Base-by-base conservation (phyloP, 2,888 invertebrate species). In the Meteorus colon region DNA sequence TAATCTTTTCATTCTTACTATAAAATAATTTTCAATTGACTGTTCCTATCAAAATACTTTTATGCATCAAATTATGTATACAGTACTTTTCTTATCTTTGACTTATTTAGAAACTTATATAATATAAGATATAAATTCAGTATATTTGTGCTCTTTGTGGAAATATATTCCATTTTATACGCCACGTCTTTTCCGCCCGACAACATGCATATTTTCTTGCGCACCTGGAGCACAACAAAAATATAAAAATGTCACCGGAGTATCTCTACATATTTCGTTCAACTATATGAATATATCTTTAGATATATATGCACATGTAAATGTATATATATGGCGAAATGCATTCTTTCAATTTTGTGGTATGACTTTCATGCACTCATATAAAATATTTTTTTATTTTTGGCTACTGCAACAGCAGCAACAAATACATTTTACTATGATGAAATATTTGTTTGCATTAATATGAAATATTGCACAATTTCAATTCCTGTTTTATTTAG, bases 161-260 rank as follows among this genome's bases (percentile, higher is more conserved):
- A 48, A 16, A 29, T 60, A 60, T 60, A 29, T 34, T 63, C 5
- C n/a, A 34, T 62, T 29, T 63, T 73, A 66, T 37, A 27, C 4
- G 55, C 66, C 55, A 19, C 27, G 27, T 65, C 29, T 65, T 73
- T 31, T 65, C 16, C 19, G 65, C 41, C 37, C 19, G n/a, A 16
- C 63, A 10, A 37, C 60, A 55, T 66, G 59, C 62, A 60, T 60
- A 73, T 73, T 60, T 60, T 73, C 59, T 60, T 41, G 65, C 37
- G 66, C 73, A 73, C 73, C 73, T 73, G 67, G 60, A 29, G 31
- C 60, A 73, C 65, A 66, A 62, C 62, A 73, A 34, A 34, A 14
- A n/a, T 66, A 73, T 73, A 73, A 73, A 73, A 73, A 67, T 60
- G 59, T 55, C 16, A 12, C 48, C 67, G 66, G 66, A 66, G 65